Evolutionary conservation across 1,140 invertebrate genomes (phyloP).

Genomic region (Epicauta chinensis): DNA sequence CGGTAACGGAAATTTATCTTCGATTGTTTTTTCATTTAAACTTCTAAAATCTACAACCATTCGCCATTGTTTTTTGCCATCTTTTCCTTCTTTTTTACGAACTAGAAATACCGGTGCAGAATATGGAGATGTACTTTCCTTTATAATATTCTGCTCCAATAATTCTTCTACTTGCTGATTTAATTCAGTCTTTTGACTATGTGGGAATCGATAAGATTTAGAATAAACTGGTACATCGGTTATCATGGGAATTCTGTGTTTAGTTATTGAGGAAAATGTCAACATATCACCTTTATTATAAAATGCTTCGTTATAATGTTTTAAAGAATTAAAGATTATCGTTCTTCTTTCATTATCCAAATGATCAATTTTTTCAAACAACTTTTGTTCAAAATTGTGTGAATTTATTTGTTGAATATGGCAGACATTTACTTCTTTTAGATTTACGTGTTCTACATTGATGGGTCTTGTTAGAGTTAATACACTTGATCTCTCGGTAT

Average conservation of each 20-base stretch:
- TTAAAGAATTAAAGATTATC: neutral
- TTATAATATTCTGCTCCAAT: too few relatives aligned
- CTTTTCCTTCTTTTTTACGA: constrained; percentile 34
- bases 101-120: constrained; percentile 20
- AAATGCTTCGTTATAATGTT: constrained; percentile 2
- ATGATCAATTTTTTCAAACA: neutral
- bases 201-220: constrained; percentile 34
- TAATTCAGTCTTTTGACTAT: constrained; percentile 35
- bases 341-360: neutral
- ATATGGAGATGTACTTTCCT: constrained; percentile 13
- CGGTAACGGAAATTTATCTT: constrained; percentile 46
- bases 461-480: neutral
- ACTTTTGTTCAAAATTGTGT: neutral
- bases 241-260: constrained; percentile 27
- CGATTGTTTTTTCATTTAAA: constrained; percentile 38
- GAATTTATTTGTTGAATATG: neutral
- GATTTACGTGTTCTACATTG: neutral
- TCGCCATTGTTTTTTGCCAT: constrained; percentile 36
- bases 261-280: neutral
- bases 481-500: neutral
- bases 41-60: constrained; percentile 38
- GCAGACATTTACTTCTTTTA: neutral
- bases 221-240: constrained; percentile 23
- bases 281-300: constrained; percentile 1
- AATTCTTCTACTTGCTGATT: constrained; percentile 13